These are phyloP conservation scores for Struthio camelus DNA, from an alignment of 2,113 vertebrate genomes.

Conservation along the genomic window DNA sequence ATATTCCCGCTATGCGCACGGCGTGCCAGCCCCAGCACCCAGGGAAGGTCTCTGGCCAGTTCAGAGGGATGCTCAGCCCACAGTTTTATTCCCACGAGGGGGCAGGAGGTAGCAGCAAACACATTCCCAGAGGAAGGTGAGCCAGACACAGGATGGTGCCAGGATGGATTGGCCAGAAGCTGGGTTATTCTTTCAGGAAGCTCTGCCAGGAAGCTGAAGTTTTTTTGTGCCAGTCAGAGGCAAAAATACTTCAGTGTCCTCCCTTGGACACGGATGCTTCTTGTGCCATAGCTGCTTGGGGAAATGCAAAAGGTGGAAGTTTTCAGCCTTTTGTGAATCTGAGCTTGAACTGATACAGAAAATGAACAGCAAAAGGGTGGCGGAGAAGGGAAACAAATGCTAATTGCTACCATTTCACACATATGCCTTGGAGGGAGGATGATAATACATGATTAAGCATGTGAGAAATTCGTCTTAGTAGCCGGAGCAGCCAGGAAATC, in stretches of 20 bases:
- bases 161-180: neutral
- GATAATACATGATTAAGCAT: neutral
- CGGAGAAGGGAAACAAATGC: fast-evolving
- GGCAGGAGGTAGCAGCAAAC: neutral
- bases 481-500: neutral
- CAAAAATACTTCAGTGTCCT: neutral
- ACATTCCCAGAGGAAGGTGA: neutral
- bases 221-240: neutral
- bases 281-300: neutral
- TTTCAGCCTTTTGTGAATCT: neutral
- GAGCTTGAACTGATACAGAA: neutral
- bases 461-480: neutral
- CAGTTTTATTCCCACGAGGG: neutral
- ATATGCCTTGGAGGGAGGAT: neutral
- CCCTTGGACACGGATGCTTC: neutral
- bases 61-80: neutral
- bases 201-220: fast-evolving
- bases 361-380: neutral
- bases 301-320: neutral
- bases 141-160: fast-evolving
- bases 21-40: too few species aligned
- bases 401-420: neutral
- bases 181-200: neutral
- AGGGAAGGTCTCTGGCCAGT: too few species aligned
- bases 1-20: neutral